Percentiles rank a stretch among this genome's conserved stretches.
Evolutionary conservation across 2,797 vertebrate genomes (phyloP).

Genomic region (Microctenopoma stevenorrisi): DNA sequence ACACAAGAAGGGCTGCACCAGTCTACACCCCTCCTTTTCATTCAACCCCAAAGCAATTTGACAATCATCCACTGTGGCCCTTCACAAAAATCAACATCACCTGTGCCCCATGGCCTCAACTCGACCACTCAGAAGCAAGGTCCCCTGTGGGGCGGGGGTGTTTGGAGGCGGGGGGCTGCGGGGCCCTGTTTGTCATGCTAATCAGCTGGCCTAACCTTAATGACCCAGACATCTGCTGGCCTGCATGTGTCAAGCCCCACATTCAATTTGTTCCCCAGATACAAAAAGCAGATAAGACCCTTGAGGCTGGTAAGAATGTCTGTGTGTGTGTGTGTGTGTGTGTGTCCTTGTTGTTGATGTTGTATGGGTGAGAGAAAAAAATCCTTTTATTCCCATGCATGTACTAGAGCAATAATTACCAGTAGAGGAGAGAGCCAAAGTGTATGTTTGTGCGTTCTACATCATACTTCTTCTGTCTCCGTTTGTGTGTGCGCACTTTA

Average conservation of each 20-base stretch:
- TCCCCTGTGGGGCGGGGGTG: conserved; percentile 45
- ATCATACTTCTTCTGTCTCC: background rate
- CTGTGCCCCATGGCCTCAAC: conserved; percentile 78
- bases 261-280: conserved; percentile 80
- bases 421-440: conserved; percentile 40
- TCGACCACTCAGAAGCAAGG: conserved; percentile 61
- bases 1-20: conserved; percentile 36
- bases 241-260: conserved; percentile 78
- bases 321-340: conserved; percentile 14
- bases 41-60: conserved; percentile 59
- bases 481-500: conserved; percentile 15
- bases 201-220: conserved; percentile 81
- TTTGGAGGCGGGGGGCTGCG: conserved; percentile 9
- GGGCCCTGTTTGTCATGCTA: conserved; percentile 81
- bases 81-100: conserved; percentile 83
- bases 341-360: conserved; percentile 26
- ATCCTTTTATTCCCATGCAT: conserved; percentile 55
- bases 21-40: conserved; percentile 50
- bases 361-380: conserved; percentile 35
- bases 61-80: conserved; percentile 76
- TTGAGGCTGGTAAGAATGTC: conserved; percentile 71
- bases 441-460: conserved; percentile 39
- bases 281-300: conserved; percentile 82
- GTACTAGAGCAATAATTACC: conserved; percentile 62
- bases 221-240: conserved; percentile 83